Base-by-base conservation (phyloP, 1,140 invertebrate species). In the Drosophila arawakana region DNA sequence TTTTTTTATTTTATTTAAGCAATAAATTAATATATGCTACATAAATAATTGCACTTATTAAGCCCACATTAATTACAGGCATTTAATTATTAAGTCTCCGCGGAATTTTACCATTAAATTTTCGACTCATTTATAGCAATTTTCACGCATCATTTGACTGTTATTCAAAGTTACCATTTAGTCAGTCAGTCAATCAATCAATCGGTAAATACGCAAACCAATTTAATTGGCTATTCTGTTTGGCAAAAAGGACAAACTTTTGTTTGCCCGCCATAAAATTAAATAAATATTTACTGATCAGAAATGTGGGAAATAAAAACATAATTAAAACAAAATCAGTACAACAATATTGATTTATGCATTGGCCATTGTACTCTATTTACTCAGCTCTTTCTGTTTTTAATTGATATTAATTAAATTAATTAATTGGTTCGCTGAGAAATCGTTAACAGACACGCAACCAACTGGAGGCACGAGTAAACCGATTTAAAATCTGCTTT, bases 351-450 rank as follows among this genome's bases (percentile, higher is more conserved):
- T 80, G 15, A 70, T 72, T 70, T 41, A 58, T 58, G 47, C 65
- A 43, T 39, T 30, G 67, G 52, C 34, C 41, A 60, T 74, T 70
- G 61, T 47, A 57, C 63, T 34, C 59, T 80, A 73, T 88, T 82
- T 83, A 70, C 72, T 65, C 66, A 54, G 54, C 59, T 55, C 72
- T 65, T 72, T 80, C 68, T 73, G 41, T 78, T 47, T 50, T 44
- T 47, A 88, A 83, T 83, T 80, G 80, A 83, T 89, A 89, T 88
- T 88, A 89, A 88, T 88, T 88, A 80, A 83, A 62, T 71, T 57
- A 88, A 89, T 75, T 75, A 75, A 75, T 75, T 75, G 59, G 54
- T 55, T 70, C 58, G 52, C 37, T 44, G 57, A 13, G 55, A 63
- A 58, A 55, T 62, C 66, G 72, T n/a, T 73, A 73, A 82, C 63